A percentile compares a stretch with the other conserved stretches of the same genome.
Evolutionary conservation across 2,113 vertebrate genomes (phyloP).

Genomic region (Columbina picui): DNA sequence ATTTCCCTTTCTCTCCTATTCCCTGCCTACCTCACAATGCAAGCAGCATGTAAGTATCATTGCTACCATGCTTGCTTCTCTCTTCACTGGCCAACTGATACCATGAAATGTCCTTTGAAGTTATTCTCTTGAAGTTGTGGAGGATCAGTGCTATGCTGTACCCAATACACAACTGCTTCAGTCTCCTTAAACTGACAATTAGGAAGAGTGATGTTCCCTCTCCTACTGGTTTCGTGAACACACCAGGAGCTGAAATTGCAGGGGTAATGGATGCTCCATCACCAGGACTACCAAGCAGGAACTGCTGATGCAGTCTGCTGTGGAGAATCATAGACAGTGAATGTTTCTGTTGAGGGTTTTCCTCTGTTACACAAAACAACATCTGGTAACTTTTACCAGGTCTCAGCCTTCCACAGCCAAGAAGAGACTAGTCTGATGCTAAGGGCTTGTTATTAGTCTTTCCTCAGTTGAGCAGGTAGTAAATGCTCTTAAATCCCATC

Average conservation of each 20-base stretch:
- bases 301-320: conserved; percentile 33
- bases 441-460: conserved; percentile 41
- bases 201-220: background rate
- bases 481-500: conserved; percentile 35
- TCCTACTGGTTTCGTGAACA: background rate
- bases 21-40: background rate
- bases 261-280: conserved; percentile 38
- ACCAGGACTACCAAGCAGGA: background rate
- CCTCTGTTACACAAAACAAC: conserved; percentile 43
- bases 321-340: background rate
- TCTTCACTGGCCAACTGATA: background rate
- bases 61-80: background rate
- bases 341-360: conserved; percentile 28
- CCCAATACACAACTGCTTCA: background rate
- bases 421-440: conserved; percentile 39
- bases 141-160: background rate
- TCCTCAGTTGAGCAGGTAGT: conserved; percentile 25
- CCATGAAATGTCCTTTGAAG: background rate
- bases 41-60: background rate
- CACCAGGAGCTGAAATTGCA: background rate
- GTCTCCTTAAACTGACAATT: background rate
- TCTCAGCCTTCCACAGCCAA: conserved; percentile 21
- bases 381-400: conserved; percentile 2
- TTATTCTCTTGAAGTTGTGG: background rate
- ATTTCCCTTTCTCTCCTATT: background rate